Evolutionary conservation across 2,797 vertebrate species (phyloP).

Genomic region (Sylvia borin): DNA sequence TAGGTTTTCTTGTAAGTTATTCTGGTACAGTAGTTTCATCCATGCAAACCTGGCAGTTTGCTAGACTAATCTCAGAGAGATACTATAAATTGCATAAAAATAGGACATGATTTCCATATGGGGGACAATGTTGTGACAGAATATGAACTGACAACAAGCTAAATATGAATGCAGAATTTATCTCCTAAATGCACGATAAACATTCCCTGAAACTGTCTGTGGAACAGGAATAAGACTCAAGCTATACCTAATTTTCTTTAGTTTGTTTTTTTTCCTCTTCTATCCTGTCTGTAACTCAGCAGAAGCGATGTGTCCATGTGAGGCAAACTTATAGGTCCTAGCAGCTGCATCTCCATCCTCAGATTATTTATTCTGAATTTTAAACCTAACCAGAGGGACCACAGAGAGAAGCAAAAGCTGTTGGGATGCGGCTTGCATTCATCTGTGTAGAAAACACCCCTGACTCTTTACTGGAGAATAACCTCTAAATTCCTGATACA

Average conservation of each 20-base stretch:
- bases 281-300: not conserved
- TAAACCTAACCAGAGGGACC: not conserved
- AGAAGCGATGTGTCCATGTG: not conserved
- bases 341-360: not conserved
- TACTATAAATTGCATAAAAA: not conserved
- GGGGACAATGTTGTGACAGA: not conserved
- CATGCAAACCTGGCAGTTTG: not conserved
- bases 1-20: not conserved
- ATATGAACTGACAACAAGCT: not conserved
- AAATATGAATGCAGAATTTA: not conserved
- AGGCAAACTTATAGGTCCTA: not conserved
- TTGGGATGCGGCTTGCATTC: not conserved
- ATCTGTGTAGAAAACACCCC: fast-evolving
- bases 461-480: not conserved
- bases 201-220: not conserved
- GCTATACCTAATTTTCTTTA: not conserved
- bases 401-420: not conserved
- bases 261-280: not conserved
- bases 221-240: not conserved
- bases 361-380: not conserved
- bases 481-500: not conserved
- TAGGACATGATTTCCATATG: not conserved
- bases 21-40: not conserved
- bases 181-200: not conserved
- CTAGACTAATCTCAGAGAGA: not conserved